Conservation (phyloP, 2,888 invertebrate species). For the Priocnemis perturbator region DNA sequence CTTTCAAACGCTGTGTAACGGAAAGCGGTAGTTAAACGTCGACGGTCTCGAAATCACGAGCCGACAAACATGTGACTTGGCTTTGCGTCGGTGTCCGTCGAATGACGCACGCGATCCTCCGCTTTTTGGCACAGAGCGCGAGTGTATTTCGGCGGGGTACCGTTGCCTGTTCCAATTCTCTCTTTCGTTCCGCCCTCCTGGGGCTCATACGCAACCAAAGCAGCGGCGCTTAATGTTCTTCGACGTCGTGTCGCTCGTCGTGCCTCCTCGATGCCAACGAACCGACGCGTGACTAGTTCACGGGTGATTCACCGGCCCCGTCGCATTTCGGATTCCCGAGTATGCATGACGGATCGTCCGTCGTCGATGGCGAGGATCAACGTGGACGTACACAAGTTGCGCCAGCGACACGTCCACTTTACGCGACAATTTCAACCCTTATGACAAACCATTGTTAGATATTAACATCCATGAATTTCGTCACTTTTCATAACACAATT, state of each 20-base stretch:
- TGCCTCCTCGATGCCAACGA: constrained; percentile 55
- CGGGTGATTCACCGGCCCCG: constrained; percentile 45
- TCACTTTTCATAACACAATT: too few relatives aligned
- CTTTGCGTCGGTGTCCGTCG: constrained; percentile 10
- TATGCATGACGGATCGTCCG: constrained; percentile 17
- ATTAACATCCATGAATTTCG: too few relatives aligned
- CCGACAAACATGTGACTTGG: constrained; percentile 51
- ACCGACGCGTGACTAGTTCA: constrained; percentile 51
- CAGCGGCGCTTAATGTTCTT: constrained; percentile 51
- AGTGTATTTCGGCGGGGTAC: constrained; percentile 32
- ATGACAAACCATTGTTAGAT: too few relatives aligned
- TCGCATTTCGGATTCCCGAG: constrained; percentile 24
- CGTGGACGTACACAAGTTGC: not conserved
- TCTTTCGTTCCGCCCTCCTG: constrained; percentile 46
- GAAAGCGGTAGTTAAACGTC: constrained; percentile 1
- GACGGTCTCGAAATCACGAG: constrained; percentile 39
- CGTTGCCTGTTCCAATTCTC: constrained; percentile 50
- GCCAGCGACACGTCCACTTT: not conserved
- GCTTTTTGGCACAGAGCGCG: constrained; percentile 34
- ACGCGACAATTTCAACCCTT: not conserved
- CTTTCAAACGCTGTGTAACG: too few relatives aligned
- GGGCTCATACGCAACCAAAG: constrained; percentile 14
- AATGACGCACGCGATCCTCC: constrained; percentile 44
- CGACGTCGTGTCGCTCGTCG: constrained; percentile 13
- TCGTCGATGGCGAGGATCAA: constrained; percentile 13